A percentile compares a stretch with the other conserved stretches of the same genome.
These are phyloP conservation scores for Hycleus cichorii DNA, from an alignment of 1,140 invertebrate genomes.

Conservation along the genomic window DNA sequence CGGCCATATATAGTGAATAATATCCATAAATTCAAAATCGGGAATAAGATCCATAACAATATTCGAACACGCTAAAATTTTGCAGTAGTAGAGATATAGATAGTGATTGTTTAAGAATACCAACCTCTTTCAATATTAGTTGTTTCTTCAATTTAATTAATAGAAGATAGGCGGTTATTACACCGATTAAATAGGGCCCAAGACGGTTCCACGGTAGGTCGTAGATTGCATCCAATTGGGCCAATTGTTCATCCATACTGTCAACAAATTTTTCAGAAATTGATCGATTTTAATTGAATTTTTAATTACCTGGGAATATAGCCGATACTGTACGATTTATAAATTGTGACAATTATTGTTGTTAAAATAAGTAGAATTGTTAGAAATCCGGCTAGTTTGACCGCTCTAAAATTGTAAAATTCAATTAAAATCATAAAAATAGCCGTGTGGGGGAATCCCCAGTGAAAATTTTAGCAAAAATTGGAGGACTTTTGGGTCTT, in stretches of 20 bases:
- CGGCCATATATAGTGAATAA: conserved; percentile 41
- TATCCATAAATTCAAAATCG: conserved; percentile 40
- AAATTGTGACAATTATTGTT: conserved; percentile 36
- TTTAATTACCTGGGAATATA: conserved; percentile 44
- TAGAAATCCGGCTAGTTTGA: conserved; percentile 33
- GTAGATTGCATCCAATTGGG: conserved; percentile 41
- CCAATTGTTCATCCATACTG: conserved; percentile 41
- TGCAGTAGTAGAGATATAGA: conserved; percentile 4
- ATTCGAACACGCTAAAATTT: conserved; percentile 35
- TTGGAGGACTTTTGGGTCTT: too few species aligned
- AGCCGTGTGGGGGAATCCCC: too few species aligned
- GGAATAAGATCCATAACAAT: conserved; percentile 39
- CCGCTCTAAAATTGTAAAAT: conserved; percentile 33
- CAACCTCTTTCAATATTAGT: conserved; percentile 38
- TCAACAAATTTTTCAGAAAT: conserved; percentile 13
- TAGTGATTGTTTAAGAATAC: neutral
- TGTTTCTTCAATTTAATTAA: conserved; percentile 35
- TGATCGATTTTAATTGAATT: too few species aligned
- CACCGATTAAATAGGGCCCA: conserved; percentile 46
- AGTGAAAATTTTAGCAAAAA: too few species aligned
- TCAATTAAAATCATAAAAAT: neutral
- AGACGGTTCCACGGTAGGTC: conserved; percentile 47
- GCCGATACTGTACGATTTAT: conserved; percentile 38
- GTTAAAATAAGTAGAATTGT: conserved; percentile 31
- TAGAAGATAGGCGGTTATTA: conserved; percentile 41